phyloP scores from a whole-genome alignment of 1,140 invertebrate species.

The Pseudomyrmex dendroicus region DNA sequence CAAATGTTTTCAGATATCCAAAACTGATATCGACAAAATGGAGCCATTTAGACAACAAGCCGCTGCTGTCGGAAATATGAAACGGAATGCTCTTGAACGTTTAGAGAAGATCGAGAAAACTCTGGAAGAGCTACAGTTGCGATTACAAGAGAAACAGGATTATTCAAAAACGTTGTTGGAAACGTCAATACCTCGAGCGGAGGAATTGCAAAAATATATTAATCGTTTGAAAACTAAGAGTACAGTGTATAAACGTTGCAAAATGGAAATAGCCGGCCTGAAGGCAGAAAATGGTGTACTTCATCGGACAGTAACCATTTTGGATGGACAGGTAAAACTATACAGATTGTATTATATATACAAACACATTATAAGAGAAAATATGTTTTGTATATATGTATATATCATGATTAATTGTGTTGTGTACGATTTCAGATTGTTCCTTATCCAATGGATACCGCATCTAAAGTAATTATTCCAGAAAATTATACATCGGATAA shows the following conservation, averaged over 20 bases:
- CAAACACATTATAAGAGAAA: too few species aligned
- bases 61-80: constrained; percentile 91
- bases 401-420: background rate
- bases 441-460: constrained; percentile 76
- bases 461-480: constrained; percentile 75
- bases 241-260: constrained; percentile 91
- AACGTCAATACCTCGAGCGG: constrained; percentile 89
- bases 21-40: constrained; percentile 89
- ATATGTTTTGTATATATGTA: background rate
- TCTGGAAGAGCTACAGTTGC: constrained; percentile 86
- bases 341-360: background rate
- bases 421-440: constrained; percentile 58
- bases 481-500: constrained; percentile 87
- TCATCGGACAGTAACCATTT: constrained; percentile 87
- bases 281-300: constrained; percentile 90
- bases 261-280: constrained; percentile 89
- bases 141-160: constrained; percentile 84
- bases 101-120: constrained; percentile 88
- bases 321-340: constrained; percentile 78
- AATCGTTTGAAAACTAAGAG: constrained; percentile 91
- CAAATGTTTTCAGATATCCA: constrained; percentile 76
- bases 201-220: constrained; percentile 94
- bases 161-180: constrained; percentile 85
- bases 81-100: constrained; percentile 89
- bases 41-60: constrained; percentile 94